Evolutionary conservation across 1,140 invertebrate species (phyloP).

Genomic region (Lasioglossum albipes): DNA sequence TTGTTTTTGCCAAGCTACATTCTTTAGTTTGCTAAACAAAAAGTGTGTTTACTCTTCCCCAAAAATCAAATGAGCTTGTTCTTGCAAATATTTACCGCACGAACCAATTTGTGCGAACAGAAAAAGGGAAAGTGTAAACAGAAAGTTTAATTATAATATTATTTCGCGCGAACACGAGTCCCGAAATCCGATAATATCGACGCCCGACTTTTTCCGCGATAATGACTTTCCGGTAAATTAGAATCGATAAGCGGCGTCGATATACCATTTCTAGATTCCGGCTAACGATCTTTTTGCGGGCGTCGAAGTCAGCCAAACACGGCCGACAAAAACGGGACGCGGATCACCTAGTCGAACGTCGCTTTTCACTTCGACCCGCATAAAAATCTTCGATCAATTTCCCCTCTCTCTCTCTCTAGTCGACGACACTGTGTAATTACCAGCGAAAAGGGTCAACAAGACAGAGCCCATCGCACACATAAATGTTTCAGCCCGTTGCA

Average conservation of each 20-base stretch:
- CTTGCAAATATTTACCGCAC: no score
- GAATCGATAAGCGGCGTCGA: constrained; percentile 49
- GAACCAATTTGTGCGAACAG: no score
- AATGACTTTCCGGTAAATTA: constrained; percentile 58
- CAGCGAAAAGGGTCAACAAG: no score
- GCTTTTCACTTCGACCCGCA: constrained; percentile 11
- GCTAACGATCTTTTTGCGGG: constrained; percentile 55
- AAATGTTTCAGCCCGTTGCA: no score
- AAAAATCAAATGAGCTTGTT: no score
- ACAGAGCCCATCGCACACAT: no score
- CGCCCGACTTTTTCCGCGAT: constrained; percentile 36
- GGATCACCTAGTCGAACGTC: constrained; percentile 36
- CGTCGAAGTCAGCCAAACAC: constrained; percentile 28
- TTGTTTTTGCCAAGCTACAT: no score
- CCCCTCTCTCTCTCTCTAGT: no score
- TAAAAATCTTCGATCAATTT: constrained; percentile 15
- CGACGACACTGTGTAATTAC: no score
- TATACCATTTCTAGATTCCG: constrained; percentile 46
- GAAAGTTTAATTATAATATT: not conserved
- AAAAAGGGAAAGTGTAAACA: no score
- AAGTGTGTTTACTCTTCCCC: no score
- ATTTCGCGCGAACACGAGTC: not conserved
- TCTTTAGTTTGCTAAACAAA: no score
- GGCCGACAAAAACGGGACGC: constrained; percentile 12
- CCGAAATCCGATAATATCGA: not conserved